Conservation (phyloP, 2,113 vertebrate species). For the Stegastes partitus region DNA sequence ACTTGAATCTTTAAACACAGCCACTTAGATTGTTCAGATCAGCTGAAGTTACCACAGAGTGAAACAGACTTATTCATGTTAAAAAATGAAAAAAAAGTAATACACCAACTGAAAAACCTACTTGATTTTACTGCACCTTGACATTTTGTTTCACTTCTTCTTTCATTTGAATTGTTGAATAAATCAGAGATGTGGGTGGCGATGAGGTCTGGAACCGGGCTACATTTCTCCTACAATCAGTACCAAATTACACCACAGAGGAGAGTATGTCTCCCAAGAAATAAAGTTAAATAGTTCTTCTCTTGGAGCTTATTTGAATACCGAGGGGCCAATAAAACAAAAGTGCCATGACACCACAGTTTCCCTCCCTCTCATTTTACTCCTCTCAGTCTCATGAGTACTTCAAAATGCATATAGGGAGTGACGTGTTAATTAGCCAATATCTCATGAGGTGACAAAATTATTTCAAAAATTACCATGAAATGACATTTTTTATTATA, state of each 20-base stretch:
- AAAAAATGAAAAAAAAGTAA: neutral
- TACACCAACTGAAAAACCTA: neutral
- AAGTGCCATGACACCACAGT: neutral
- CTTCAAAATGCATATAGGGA: neutral
- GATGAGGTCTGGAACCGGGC: conserved; percentile 15
- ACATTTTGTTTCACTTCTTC: conserved; percentile 5
- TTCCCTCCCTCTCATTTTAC: neutral
- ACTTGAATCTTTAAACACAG: too few relatives aligned
- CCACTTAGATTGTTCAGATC: too few relatives aligned
- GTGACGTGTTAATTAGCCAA: neutral
- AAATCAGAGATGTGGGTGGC: conserved; percentile 13
- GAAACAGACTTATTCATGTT: neutral
- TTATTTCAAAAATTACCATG: neutral
- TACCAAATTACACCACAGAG: neutral
- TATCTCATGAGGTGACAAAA: conserved; percentile 15
- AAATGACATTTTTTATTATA: neutral
- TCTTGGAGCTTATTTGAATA: conserved; percentile 10
- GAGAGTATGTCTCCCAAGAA: neutral
- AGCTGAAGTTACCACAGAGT: neutral
- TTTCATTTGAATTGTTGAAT: conserved; percentile 4
- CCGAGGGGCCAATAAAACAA: neutral
- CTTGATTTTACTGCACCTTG: neutral
- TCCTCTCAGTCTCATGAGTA: neutral
- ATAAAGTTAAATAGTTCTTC: conserved; percentile 22
- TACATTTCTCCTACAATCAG: conserved; percentile 11